phyloP scores from a whole-genome alignment of 2,113 vertebrate genomes.

The Callopanchax toddi region DNA sequence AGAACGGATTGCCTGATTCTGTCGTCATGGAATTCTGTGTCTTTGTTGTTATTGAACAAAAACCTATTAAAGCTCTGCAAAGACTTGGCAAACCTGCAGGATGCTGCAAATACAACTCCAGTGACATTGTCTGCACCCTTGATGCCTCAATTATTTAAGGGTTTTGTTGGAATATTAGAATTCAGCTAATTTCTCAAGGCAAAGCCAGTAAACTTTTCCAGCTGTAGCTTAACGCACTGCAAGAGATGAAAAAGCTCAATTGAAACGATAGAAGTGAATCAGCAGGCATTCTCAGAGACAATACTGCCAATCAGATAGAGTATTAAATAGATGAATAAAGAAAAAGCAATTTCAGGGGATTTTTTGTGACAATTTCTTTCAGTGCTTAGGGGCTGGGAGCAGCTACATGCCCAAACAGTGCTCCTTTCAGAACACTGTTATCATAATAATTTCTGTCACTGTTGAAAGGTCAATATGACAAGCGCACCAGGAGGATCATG shows the following conservation, averaged over 20 bases:
- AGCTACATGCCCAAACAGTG: conserved; percentile 14
- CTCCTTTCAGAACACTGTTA: conserved; percentile 28
- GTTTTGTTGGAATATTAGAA: conserved; percentile 58
- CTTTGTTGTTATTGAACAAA: conserved; percentile 71
- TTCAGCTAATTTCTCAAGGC: conserved; percentile 60
- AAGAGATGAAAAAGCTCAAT: conserved; percentile 50
- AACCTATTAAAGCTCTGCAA: conserved; percentile 66
- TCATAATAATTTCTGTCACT: conserved; percentile 34
- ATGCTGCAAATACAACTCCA: conserved; percentile 55
- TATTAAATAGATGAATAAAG: conserved; percentile 38
- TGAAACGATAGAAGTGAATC: conserved; percentile 60
- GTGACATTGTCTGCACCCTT: conserved; percentile 73
- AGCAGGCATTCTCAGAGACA: conserved; percentile 43
- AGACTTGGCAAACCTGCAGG: conserved; percentile 63
- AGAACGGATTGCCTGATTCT: conserved; percentile 49
- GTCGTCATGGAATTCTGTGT: conserved; percentile 53
- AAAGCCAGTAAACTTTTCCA: conserved; percentile 37
- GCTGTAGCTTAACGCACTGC: conserved; percentile 58
- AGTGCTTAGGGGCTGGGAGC: conserved; percentile 7
- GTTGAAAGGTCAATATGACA: conserved; percentile 32
- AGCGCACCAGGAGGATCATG: conserved; percentile 17
- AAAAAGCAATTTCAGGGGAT: conserved; percentile 33
- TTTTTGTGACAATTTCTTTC: conserved; percentile 25
- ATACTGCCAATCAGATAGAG: conserved; percentile 54
- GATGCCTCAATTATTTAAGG: conserved; percentile 38